Evolutionary conservation across 2,888 invertebrate species (phyloP).

Genomic region (Scaptomyza flava): DNA sequence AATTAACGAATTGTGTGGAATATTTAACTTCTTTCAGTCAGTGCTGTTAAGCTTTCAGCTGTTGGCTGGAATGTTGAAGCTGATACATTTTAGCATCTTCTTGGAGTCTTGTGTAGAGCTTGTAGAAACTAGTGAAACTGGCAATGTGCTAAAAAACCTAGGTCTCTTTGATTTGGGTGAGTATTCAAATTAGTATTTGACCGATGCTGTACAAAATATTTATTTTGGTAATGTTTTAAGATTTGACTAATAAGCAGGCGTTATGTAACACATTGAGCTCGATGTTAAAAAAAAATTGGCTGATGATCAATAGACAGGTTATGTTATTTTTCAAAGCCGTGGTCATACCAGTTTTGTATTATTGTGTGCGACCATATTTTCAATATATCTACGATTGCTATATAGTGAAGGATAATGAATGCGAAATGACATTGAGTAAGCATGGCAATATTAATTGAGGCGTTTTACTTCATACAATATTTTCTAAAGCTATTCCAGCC

Average conservation of each 20-base stretch:
- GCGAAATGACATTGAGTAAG: conserved; percentile 66
- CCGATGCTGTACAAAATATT: accelerated
- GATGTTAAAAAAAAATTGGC: conserved; percentile 56
- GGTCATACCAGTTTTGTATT: conserved; percentile 63
- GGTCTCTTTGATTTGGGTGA: conserved; percentile 65
- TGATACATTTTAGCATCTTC: conserved; percentile 50
- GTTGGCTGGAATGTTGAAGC: conserved; percentile 62
- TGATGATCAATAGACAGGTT: conserved; percentile 58
- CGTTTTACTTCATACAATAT: background rate
- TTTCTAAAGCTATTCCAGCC: conserved; percentile 59
- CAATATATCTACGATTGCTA: conserved; percentile 69
- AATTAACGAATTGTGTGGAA: too few relatives aligned
- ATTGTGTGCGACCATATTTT: conserved; percentile 60
- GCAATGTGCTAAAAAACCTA: conserved; percentile 46
- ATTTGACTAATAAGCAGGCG: conserved; percentile 35
- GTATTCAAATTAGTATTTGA: background rate
- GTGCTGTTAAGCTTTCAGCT: conserved; percentile 64
- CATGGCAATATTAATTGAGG: accelerated
- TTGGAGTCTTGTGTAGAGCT: conserved; percentile 36
- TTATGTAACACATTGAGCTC: conserved; percentile 40
- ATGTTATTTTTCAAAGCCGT: conserved; percentile 70
- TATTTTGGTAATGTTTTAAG: conserved; percentile 14
- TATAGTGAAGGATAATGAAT: conserved; percentile 41
- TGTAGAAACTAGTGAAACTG: conserved; percentile 49
- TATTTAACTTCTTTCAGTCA: conserved; percentile 34